Conservation (phyloP, 2,888 invertebrate genomes). For the Mechanitis messenoides region DNA sequence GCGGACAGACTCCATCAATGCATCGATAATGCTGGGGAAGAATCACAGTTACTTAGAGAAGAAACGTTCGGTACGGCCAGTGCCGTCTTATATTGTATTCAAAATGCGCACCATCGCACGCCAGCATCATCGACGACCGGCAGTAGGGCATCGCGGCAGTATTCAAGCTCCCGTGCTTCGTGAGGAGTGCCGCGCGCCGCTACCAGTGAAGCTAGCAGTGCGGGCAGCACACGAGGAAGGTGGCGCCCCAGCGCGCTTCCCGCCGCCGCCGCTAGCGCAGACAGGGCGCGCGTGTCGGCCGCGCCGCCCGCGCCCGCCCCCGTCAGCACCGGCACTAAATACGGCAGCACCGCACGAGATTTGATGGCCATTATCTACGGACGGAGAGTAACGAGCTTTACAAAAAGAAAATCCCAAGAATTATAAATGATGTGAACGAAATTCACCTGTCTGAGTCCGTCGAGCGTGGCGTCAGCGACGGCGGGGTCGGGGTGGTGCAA, state of each 20-base stretch:
- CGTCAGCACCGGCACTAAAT: constrained; percentile 95
- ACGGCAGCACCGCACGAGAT: constrained; percentile 95
- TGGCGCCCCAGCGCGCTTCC: constrained; percentile 94
- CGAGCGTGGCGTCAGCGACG: constrained; percentile 92
- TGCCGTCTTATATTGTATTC: not conserved
- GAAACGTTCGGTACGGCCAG: not conserved
- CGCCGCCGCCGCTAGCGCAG: constrained; percentile 95
- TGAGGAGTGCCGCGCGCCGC: constrained; percentile 80
- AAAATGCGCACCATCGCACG: constrained; percentile 83
- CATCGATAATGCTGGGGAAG: constrained; percentile 84
- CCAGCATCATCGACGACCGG: constrained; percentile 93
- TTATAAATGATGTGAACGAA: not conserved
- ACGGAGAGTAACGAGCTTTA: too few species aligned
- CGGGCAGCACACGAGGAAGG: constrained; percentile 93
- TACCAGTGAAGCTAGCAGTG: constrained; percentile 86
- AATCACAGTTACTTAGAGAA: not conserved
- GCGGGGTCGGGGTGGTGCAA: constrained; percentile 85
- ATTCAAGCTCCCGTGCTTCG: constrained; percentile 87
- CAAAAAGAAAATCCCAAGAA: too few species aligned
- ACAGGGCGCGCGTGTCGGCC: constrained; percentile 92
- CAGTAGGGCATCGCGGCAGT: constrained; percentile 94
- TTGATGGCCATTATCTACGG: constrained; percentile 93
- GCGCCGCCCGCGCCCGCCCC: constrained; percentile 58
- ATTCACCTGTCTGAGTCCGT: constrained; percentile 90
- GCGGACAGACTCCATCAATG: constrained; percentile 85